Conservation (phyloP, 2,888 invertebrate genomes). For the Crepidodera aurea region DNA sequence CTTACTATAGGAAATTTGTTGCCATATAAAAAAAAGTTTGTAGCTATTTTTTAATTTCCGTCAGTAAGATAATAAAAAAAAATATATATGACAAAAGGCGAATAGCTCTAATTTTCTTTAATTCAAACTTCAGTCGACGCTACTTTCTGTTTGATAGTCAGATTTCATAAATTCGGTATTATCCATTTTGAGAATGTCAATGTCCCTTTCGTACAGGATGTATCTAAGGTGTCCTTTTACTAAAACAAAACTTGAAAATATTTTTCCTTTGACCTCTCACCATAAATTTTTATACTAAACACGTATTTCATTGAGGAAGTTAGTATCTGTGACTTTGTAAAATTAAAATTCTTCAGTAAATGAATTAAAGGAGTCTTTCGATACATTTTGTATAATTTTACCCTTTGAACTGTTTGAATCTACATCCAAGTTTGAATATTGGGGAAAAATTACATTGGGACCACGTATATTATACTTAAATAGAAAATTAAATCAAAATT, state of each 20-base stretch:
- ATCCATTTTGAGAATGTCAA: not conserved
- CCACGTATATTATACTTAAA: too few relatives aligned
- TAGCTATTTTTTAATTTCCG: slow-evolving; percentile 13
- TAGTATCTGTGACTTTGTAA: too few relatives aligned
- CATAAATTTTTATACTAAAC: too few relatives aligned
- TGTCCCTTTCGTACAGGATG: not conserved
- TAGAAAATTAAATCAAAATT: too few relatives aligned
- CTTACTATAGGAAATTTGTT: slow-evolving; percentile 23
- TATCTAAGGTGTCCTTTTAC: not conserved
- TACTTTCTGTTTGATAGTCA: not conserved
- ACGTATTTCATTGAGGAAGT: too few relatives aligned
- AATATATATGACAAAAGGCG: slow-evolving; percentile 9
- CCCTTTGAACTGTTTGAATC: too few relatives aligned
- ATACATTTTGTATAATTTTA: too few relatives aligned
- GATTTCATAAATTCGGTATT: not conserved
- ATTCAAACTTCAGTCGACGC: not conserved
- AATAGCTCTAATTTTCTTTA: slow-evolving; percentile 6
- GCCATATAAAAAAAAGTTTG: slow-evolving; percentile 6
- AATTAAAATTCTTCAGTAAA: too few relatives aligned
- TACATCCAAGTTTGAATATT: too few relatives aligned
- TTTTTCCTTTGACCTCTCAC: too few relatives aligned
- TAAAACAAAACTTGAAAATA: not conserved
- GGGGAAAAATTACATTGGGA: too few relatives aligned
- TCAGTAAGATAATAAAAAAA: slow-evolving; percentile 8
- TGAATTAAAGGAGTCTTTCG: too few relatives aligned